Percentiles rank a stretch among this genome's conserved stretches.
Conservation (phyloP, 2,113 vertebrate species). For the Sylvicapra grimmia region DNA sequence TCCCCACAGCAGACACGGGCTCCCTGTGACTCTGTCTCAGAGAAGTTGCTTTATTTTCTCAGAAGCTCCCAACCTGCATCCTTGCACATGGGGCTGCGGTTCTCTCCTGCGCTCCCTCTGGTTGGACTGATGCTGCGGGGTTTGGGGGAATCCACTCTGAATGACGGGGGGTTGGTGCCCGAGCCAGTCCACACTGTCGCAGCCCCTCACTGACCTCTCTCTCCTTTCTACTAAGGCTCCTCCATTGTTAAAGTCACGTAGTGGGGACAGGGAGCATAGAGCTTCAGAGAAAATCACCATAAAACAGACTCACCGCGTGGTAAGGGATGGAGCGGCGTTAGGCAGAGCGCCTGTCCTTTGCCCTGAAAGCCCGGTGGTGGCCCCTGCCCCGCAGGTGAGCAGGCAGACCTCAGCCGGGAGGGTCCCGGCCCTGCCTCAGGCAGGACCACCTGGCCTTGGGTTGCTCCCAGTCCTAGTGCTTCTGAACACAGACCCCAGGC, state of each 20-base stretch:
- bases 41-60: neutral
- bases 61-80: neutral
- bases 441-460: too few relatives aligned
- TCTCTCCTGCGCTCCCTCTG: neutral
- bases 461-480: neutral
- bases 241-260: neutral
- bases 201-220: neutral
- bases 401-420: neutral
- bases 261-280: neutral
- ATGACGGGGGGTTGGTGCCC: neutral
- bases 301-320: neutral
- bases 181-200: fast-evolving
- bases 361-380: neutral
- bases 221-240: neutral
- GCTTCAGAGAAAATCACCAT: neutral
- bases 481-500: neutral
- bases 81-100: neutral
- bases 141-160: neutral
- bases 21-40: neutral
- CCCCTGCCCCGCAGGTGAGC: neutral
- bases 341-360: neutral
- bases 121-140: fast-evolving
- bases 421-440: fast-evolving
- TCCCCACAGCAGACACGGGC: fast-evolving
- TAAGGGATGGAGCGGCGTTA: neutral